Evolutionary conservation across 2,888 invertebrate species (phyloP).

Genomic region (Onthophagus sagittarius): DNA sequence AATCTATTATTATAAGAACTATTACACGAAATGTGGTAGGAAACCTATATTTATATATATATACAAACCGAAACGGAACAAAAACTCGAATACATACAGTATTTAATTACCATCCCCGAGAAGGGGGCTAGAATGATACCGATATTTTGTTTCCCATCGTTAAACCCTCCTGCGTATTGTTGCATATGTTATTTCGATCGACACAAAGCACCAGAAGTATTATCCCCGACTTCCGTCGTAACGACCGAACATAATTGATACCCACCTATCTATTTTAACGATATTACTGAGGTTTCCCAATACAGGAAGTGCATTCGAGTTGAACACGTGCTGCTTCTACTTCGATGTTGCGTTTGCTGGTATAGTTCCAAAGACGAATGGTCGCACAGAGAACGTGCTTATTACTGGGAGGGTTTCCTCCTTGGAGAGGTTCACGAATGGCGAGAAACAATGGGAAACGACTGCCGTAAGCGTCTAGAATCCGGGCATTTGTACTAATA

Average conservation of each 20-base stretch:
- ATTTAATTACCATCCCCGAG: constrained; percentile 7
- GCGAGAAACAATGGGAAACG: background rate
- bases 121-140: background rate
- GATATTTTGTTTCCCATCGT: constrained; percentile 7
- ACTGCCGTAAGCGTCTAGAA: background rate
- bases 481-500: background rate
- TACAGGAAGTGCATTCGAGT: constrained; percentile 36
- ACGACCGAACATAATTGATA: constrained; percentile 35
- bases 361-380: background rate
- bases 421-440: background rate
- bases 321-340: background rate
- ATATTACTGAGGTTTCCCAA: constrained; percentile 37
- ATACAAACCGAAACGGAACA: no score
- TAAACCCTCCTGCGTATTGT: background rate
- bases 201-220: background rate
- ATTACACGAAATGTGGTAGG: no score
- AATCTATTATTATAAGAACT: no score
- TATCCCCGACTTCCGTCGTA: constrained; percentile 25
- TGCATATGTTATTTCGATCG: constrained; percentile 2
- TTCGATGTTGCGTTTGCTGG: background rate
- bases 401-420: background rate
- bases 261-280: constrained; percentile 32
- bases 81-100: background rate
- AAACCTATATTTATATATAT: no score
- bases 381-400: background rate